Evolutionary conservation across 2,888 invertebrate genomes (phyloP).

Genomic region (Kuschelorhynchus macadamiae): DNA sequence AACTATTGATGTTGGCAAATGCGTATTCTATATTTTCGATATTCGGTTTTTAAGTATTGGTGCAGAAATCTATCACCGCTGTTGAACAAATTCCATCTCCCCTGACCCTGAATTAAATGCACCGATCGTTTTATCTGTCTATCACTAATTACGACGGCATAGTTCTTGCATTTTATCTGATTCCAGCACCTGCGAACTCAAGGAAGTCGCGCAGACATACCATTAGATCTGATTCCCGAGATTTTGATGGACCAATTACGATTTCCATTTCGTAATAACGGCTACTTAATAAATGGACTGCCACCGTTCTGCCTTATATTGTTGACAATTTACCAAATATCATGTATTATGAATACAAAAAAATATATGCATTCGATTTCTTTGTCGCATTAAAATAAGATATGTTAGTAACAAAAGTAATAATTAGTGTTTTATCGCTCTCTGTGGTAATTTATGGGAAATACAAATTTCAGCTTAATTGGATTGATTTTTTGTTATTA

Average conservation of each 20-base stretch:
- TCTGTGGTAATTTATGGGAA: too few relatives aligned
- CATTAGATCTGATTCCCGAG: conserved; percentile 15
- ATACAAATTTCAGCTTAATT: too few relatives aligned
- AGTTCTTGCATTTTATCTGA: conserved; percentile 32
- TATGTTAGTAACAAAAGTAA: too few relatives aligned
- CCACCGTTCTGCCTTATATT: background rate
- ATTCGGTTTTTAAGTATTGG: background rate
- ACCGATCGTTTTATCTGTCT: conserved; percentile 35
- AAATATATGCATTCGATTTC: too few relatives aligned
- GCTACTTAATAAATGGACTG: conserved; percentile 5
- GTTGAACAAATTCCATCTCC: conserved; percentile 12
- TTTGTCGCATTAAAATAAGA: too few relatives aligned
- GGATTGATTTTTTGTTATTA: too few relatives aligned
- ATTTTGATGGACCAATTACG: conserved; percentile 23
- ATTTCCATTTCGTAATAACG: conserved; percentile 23
- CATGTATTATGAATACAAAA: too few relatives aligned
- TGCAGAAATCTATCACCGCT: conserved; percentile 2
- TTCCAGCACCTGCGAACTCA: conserved; percentile 24
- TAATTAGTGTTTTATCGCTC: too few relatives aligned
- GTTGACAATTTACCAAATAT: too few relatives aligned
- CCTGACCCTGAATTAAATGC: conserved; percentile 19
- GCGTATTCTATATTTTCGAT: background rate
- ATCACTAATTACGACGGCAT: conserved; percentile 39
- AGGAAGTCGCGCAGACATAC: conserved; percentile 21
- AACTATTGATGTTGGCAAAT: too few relatives aligned